Base-by-base conservation (phyloP, 2,797 vertebrate genomes). In the Leptatherina wallacei region DNA sequence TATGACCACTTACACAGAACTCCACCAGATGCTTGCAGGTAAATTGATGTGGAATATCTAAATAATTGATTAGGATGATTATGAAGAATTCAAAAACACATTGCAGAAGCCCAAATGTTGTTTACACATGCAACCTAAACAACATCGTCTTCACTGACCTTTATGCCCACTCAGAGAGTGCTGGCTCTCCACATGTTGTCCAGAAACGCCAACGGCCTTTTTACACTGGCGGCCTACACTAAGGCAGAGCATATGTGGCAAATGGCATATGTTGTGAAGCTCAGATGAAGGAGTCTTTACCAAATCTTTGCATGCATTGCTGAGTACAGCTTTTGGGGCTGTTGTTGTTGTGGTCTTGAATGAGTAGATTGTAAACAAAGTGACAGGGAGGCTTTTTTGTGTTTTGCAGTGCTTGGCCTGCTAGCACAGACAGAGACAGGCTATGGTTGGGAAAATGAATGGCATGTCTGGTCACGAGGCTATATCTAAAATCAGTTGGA, bases 241-340 rank as follows among this genome's bases (percentile, higher is more conserved):
- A 24, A 72, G 81, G 85, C 78, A 60, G 74, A 88, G 71, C 65
- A 38, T 61, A 76, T 77, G 83, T 83, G 85, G 76, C 80, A 85
- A 85, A 81, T 54, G 67, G 71, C 86, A 89, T 87, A 89, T 88
- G 83, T 40, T 78, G 35, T n/a, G 29, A 68, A 75, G 71, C 75
- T 14, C 52, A 61, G 69, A 71, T 16, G 44, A 84, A 83, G 69
- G 71, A 22, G 54, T 66, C 47, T 59, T 61, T 65, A 72, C 71
- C 24, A 67, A 69, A 77, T 79, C 73, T 65, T 80, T 12, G 27
- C 67, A 36, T 72, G 72, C 55, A 65, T 71, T 78, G 76, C 78
- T 35, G 57, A 64, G 13, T 35, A 13, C 76, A 35, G 84, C 78
- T 82, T 84, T 85, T 74, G 75, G 78, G 80, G 65, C 35, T 79